Evolutionary conservation across 2,888 invertebrate species (phyloP), one percentile per base, ranked within the genome.

Genomic region (Spilarctia lutea): DNA sequence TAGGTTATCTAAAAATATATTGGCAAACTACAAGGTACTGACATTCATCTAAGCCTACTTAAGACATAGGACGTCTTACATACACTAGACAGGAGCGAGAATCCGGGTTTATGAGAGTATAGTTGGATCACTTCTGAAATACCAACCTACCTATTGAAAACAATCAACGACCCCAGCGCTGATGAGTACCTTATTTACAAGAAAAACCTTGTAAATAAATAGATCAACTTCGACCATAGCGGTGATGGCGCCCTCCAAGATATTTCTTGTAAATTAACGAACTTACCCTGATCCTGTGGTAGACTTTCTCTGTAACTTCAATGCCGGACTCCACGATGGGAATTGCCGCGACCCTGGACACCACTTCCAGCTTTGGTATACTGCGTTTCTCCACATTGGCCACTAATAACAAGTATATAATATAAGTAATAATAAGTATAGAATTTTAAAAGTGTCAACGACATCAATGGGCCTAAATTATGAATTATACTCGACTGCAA

Each of bases 241-340:
- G 56, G n/a, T 56, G n/a, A 24, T 52, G 52, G 7, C 8, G 24
- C 7, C 20, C 52, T 24, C 7, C 20, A n/a, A 10, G 11, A 11
- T 24, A 10, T 56, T 10, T 24, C n/a, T 27, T 24, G n/a, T 13
- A 27, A 63, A 63, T 30, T 30, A 63, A 30, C 18, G 30, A 74
- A 80, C 92, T 94, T 91, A 98, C 98, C 96, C 98, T 98, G 71
- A 99, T 97, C 89, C 94, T 97, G 77, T 94, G 95, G 90, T 99
- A 99, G 72, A 98, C 93, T 86, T 96, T 97, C 87, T 97, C 97
- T 1, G 98, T 98, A 76, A 97, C 97, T 73, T 96, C 97, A 86
- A 98, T 97, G 66, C 98, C 97, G 60, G 97, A 97, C 89, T 97
- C 98, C n/a, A 99, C 97, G 74, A 99, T 97, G 0, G 99, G 99